Evolutionary conservation across 2,797 vertebrate genomes (phyloP), one percentile per base, ranked within the genome.

Genomic region (Picus viridis): DNA sequence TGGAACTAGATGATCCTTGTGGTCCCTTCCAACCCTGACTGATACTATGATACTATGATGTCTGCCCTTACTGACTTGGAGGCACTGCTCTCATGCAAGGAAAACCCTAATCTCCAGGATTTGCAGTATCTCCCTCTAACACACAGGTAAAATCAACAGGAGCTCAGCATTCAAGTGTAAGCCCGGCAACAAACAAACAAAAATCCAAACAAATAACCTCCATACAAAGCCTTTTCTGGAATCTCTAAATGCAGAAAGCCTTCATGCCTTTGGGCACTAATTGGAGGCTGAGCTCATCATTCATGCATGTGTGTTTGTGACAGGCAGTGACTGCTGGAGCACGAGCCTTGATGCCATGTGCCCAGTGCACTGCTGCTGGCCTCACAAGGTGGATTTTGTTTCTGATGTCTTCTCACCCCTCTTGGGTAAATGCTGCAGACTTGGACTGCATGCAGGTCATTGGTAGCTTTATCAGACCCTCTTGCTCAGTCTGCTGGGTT

Each of bases 381-480:
- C 70, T 69, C 47, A 12, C 32, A 41, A 30, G 71, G 24, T 41
- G 64, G 59, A 6, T 70, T 68, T 81, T 61, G 39, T 54, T 53
- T 29, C 14, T 62, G 71, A 8, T n/a, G 34, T 58, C 5, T 4
- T 71, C 59, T 78, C 81, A 16, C 5, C 32, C 36, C n/a, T 79
- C n/a, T 13, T 5, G 49, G 39, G 34, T 9, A 5, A 69, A 29
- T 2, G 2, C n/a, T 47, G 51, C 59, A 83, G 71, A 5, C 19
- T 16, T 45, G 43, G 26, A 27, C 67, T 85, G 54, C 45, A 16
- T 47, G 49, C 49, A 49, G 49, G 18, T 57, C 83, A 27, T 24
- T 2, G 2, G 49, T 12, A 15, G 8, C 65, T 53, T 47, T 67
- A 20, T 27, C 32, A 11, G 53, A 1, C n/a, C 0, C 2, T 24